A percentile compares a stretch with the other conserved stretches of the same genome.
Evolutionary conservation across 2,888 invertebrate species (phyloP).

Genomic region (Flexamia atlantica): DNA sequence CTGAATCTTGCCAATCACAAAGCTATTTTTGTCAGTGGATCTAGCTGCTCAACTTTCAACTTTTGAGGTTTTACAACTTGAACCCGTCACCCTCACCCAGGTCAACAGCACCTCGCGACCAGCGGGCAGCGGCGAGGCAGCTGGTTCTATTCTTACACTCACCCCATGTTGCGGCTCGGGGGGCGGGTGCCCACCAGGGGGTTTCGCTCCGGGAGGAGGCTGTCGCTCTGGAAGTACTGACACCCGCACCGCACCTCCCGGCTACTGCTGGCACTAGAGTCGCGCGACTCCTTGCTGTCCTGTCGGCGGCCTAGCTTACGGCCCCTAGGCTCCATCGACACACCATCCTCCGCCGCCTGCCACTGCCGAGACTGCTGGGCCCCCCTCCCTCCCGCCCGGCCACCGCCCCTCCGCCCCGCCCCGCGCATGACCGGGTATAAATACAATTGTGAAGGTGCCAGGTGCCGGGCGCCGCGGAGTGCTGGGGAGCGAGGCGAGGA

Average conservation of each 20-base stretch:
- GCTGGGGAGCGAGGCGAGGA: neutral
- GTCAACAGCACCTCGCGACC: no score
- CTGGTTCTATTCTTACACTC: no score
- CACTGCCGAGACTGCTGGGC: slow-evolving; percentile 9
- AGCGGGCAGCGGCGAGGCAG: no score
- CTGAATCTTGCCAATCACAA: no score
- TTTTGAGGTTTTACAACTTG: no score
- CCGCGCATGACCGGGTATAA: slow-evolving; percentile 43
- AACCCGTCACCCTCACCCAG: no score
- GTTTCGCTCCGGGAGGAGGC: slow-evolving; percentile 85
- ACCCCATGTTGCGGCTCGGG: slow-evolving; percentile 63
- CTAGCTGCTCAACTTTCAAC: no score
- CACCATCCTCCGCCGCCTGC: neutral
- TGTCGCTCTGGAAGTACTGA: slow-evolving; percentile 90
- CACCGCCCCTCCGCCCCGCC: slow-evolving; percentile 51
- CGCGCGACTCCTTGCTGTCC: slow-evolving; percentile 77
- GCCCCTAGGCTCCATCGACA: slow-evolving; percentile 50
- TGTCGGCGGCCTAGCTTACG: slow-evolving; percentile 64
- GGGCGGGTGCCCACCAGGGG: slow-evolving; percentile 81
- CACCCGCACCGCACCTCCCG: slow-evolving; percentile 91
- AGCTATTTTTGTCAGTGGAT: no score
- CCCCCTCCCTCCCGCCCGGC: neutral
- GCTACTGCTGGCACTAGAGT: slow-evolving; percentile 78
- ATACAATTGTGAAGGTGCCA: slow-evolving; percentile 36
- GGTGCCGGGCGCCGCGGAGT: neutral